Percentiles rank a stretch among this genome's conserved stretches.
Conservation (phyloP, 2,888 invertebrate species). For the Rugalucina vietnamica region DNA sequence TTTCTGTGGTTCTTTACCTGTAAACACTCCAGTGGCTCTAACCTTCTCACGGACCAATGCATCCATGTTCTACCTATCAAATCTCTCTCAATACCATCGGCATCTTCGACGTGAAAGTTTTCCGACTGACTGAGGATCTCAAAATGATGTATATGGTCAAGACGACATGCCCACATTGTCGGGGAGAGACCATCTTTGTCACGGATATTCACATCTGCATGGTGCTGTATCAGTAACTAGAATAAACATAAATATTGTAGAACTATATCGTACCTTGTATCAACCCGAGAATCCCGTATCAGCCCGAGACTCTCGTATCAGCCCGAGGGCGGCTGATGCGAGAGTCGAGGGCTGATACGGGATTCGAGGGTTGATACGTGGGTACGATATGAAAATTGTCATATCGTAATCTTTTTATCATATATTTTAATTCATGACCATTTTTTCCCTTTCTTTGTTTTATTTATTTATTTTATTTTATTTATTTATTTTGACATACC, state of each 20-base stretch:
- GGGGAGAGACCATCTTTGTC: conserved; percentile 83
- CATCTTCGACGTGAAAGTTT: conserved; percentile 73
- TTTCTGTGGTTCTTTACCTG: conserved; percentile 80
- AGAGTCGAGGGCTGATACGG: too few species aligned
- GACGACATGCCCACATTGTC: conserved; percentile 84
- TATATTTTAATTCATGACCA: too few species aligned
- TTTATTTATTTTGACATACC: too few species aligned
- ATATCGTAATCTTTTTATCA: too few species aligned
- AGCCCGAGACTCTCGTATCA: too few species aligned
- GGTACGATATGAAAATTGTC: too few species aligned
- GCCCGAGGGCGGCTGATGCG: too few species aligned
- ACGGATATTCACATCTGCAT: conserved; percentile 75
- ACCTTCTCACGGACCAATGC: conserved; percentile 83
- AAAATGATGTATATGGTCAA: conserved; percentile 83
- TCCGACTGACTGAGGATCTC: conserved; percentile 75
- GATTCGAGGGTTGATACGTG: too few species aligned
- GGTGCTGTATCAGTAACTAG: conserved; percentile 78
- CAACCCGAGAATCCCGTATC: too few species aligned
- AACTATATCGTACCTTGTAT: too few species aligned
- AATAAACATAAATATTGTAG: conserved; percentile 21
- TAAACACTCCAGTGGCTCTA: conserved; percentile 82
- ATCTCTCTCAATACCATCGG: conserved; percentile 81
- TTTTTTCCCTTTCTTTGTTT: too few species aligned
- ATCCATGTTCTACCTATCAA: conserved; percentile 82
- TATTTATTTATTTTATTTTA: too few species aligned